Percentiles rank a stretch among this genome's conserved stretches.
Evolutionary conservation across 1,140 invertebrate species (phyloP).

Genomic region (Dufourea novaeangliae): DNA sequence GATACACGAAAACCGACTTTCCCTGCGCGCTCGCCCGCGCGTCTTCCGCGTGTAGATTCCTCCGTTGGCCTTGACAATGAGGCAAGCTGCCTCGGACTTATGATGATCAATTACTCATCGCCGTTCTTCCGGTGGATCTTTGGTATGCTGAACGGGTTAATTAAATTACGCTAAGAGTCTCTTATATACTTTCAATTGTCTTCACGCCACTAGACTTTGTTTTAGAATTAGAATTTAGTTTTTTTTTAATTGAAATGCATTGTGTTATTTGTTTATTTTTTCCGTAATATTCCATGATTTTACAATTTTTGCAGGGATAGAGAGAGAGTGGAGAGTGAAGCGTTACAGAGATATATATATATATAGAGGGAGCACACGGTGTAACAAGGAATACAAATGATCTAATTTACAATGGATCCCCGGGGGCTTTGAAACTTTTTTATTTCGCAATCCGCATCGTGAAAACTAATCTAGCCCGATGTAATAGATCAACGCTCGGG

Average conservation of each 20-base stretch:
- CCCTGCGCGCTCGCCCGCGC: background rate
- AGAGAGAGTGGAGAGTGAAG: background rate
- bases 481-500: conserved; percentile 75
- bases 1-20: conserved; percentile 15
- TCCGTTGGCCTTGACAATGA: conserved; percentile 40
- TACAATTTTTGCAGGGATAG: background rate
- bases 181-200: no score
- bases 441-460: conserved; percentile 71
- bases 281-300: no score
- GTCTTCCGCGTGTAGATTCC: background rate
- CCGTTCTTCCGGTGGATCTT: background rate
- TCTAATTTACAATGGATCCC: conserved; percentile 77
- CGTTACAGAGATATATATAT: conserved; percentile 58
- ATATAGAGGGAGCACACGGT: conserved; percentile 13
- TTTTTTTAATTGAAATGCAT: no score
- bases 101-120: conserved; percentile 35
- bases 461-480: conserved; percentile 75
- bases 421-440: conserved; percentile 64
- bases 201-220: no score
- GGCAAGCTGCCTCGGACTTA: background rate
- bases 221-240: no score
- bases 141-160: no score
- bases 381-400: conserved; percentile 74
- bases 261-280: no score
- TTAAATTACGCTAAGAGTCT: no score